Base-by-base conservation (phyloP, 1,140 invertebrate genomes). In the Papilio xuthus region DNA sequence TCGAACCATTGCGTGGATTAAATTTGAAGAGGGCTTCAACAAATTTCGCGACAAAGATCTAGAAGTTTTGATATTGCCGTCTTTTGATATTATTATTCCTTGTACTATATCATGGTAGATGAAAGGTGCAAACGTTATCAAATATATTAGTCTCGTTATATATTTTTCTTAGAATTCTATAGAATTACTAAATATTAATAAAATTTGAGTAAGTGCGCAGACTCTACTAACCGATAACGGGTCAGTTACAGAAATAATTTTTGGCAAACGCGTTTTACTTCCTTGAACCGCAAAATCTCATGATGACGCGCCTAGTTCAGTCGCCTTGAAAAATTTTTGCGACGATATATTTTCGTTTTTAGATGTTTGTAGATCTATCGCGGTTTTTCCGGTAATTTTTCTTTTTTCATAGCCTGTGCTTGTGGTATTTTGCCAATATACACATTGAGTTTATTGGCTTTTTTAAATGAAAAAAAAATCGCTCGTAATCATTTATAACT, bases 261-360 rank as follows among this genome's bases (percentile, higher is more conserved):
- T 89, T 89, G 87, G 87, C 87, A 89, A 83, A 82, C 79, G 78
- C 80, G 56, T 69, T 63, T 78, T n/a, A 81, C 79, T 89, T 87
- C 87, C 84, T 83, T 83, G 87, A 85, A 87, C 81, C 70, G 77
- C 74, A 75, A 41, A 74, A 77, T 74, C 81, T 84, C 73, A 78
- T 80, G 75, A 53, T 69, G 79, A 83, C 79, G 60, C 44, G 53
- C 47, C 42, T 71, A 78, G 44, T 26, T 70, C 23, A 73, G 50
- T 76, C 37, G 56, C 74, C 74, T 76, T 76, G 74, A 76, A 63
- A 41, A 69, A 47, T 47, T 81, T n/a, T 76, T 67, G 60, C 60
- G 60, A 76, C 72, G 37, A 78, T 78, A 77, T 73, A 73, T 53
- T 37, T 76, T 53, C 37, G 18, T n/a, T 50, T 63, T 44, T 56